These are phyloP conservation scores for Micrastur ruficollis DNA, from an alignment of 2,797 vertebrate genomes.

Conservation along the genomic window DNA sequence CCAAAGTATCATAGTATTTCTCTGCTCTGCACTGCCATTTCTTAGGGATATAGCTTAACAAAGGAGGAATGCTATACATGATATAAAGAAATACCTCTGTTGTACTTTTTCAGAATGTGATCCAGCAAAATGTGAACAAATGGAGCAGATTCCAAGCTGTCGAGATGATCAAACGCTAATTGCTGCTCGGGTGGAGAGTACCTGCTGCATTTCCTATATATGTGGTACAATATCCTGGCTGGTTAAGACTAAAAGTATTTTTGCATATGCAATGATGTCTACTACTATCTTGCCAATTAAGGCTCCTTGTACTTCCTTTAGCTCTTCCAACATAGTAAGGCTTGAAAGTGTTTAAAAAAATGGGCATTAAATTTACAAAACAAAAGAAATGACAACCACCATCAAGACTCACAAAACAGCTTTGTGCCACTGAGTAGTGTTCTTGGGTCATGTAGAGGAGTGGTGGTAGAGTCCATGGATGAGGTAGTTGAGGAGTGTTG, in stretches of 20 bases:
- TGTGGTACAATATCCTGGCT: slow-evolving; percentile 80
- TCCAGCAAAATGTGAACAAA: slow-evolving; percentile 84
- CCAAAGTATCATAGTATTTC: neutral
- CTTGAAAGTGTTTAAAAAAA: neutral
- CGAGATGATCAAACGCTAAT: slow-evolving; percentile 87
- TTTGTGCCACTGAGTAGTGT: neutral
- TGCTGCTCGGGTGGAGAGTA: slow-evolving; percentile 81
- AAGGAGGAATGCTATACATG: neutral
- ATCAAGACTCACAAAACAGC: neutral
- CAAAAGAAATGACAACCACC: neutral
- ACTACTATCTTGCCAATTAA: neutral
- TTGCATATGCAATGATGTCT: neutral
- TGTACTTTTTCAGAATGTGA: slow-evolving; percentile 85
- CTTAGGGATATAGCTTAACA: neutral
- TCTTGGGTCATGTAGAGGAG: neutral
- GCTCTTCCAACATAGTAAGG: neutral
- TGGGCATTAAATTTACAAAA: neutral
- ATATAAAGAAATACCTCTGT: neutral
- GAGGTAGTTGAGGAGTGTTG: neutral
- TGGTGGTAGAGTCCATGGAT: neutral
- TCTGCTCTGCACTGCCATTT: neutral
- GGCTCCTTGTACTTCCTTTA: neutral
- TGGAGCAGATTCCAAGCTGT: slow-evolving; percentile 78
- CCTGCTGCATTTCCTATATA: slow-evolving; percentile 90
- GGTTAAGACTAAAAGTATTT: neutral